These are phyloP conservation scores for Ameiurus melas DNA, from an alignment of 2,113 vertebrate genomes.

Conservation along the genomic window DNA sequence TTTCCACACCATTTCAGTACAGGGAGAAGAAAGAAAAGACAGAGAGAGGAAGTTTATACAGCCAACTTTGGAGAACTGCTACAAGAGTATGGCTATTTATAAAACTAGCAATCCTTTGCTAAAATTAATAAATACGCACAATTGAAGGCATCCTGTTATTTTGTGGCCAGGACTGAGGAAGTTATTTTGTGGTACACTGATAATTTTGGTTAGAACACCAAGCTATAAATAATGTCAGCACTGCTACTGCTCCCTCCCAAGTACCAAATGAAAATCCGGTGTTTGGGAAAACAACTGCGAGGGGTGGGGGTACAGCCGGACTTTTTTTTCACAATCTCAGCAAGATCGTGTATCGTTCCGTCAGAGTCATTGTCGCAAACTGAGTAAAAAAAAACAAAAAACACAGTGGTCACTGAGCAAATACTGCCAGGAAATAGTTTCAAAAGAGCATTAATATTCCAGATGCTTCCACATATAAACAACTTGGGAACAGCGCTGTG, in stretches of 20 bases:
- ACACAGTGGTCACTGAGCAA: constrained; percentile 63
- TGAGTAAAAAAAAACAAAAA: constrained; percentile 41
- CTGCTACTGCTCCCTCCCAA: constrained; percentile 58
- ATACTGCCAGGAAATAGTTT: constrained; percentile 68
- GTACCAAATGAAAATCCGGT: constrained; percentile 57
- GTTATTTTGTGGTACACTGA: constrained; percentile 80
- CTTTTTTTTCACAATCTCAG: constrained; percentile 3
- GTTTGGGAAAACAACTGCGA: constrained; percentile 52
- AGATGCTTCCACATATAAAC: constrained; percentile 72
- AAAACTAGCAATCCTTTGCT: constrained; percentile 65
- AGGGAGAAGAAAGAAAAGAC: constrained; percentile 49
- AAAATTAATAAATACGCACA: constrained; percentile 80
- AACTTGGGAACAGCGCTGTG: constrained; percentile 60
- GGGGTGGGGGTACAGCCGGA: constrained; percentile 24
- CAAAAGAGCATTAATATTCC: constrained; percentile 73
- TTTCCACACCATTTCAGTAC: constrained; percentile 16
- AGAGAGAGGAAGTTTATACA: constrained; percentile 69
- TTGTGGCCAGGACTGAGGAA: constrained; percentile 76
- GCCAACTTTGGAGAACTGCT: constrained; percentile 59
- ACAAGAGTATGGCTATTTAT: constrained; percentile 72
- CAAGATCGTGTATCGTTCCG: neutral
- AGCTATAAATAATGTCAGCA: constrained; percentile 78
- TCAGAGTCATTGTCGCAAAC: constrained; percentile 31
- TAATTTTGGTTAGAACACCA: constrained; percentile 78
- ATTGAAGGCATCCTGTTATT: constrained; percentile 83